A percentile compares a stretch with the other conserved stretches of the same genome.
Conservation (phyloP, 2,797 vertebrate species). For the Podargus strigoides region DNA sequence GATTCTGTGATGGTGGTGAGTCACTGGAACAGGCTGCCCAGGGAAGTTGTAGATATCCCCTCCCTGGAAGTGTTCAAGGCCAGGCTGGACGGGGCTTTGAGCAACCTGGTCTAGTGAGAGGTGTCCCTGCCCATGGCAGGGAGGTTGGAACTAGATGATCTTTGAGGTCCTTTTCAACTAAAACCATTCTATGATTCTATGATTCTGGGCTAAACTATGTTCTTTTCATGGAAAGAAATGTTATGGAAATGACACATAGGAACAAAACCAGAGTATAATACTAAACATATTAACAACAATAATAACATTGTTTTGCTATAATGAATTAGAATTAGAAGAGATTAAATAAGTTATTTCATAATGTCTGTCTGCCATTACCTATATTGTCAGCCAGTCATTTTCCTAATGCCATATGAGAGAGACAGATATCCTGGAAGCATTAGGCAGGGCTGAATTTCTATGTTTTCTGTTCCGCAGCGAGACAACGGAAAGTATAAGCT, state of each 20-base stretch:
- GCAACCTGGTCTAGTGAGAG: no score
- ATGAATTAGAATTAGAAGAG: neutral
- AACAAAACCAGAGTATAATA: neutral
- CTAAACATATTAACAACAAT: neutral
- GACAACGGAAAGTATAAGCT: neutral
- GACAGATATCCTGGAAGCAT: neutral
- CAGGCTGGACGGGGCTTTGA: no score
- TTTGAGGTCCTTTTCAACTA: no score
- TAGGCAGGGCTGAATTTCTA: neutral
- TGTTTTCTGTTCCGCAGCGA: neutral
- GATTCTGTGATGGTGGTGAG: no score
- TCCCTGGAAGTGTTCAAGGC: no score
- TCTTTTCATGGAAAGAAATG: neutral
- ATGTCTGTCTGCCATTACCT: neutral
- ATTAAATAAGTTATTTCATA: neutral
- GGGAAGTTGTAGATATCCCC: no score
- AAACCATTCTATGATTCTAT: no score
- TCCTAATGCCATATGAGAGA: neutral
- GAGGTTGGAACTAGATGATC: no score
- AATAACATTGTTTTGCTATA: neutral
- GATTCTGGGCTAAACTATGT: neutral
- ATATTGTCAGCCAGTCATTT: neutral
- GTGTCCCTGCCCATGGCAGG: no score
- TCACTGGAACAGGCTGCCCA: no score
- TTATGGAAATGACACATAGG: neutral